phyloP scores from a whole-genome alignment of 2,797 vertebrate species.

The Arrhamphus sclerolepis region DNA sequence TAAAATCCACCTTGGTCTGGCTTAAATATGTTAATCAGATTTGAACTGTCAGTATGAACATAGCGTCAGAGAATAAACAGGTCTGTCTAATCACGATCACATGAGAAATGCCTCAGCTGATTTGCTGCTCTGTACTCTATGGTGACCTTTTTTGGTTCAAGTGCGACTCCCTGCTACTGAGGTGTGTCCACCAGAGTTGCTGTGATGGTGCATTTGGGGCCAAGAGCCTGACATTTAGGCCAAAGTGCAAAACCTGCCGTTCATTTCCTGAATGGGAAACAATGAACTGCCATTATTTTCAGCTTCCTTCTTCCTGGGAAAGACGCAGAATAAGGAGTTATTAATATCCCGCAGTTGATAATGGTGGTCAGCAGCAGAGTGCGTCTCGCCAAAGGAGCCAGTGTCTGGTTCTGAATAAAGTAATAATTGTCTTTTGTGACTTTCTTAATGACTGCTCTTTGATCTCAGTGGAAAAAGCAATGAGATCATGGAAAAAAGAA shows the following conservation, averaged over 20 bases:
- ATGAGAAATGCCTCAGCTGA: too few relatives aligned
- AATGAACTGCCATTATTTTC: constrained; percentile 68
- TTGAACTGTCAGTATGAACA: neutral
- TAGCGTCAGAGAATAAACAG: neutral
- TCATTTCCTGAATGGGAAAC: constrained; percentile 73
- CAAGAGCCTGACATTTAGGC: constrained; percentile 31
- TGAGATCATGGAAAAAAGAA: constrained; percentile 66
- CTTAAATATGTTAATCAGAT: too few relatives aligned
- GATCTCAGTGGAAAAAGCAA: constrained; percentile 63
- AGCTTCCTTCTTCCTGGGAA: constrained; percentile 69
- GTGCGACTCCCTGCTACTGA: constrained; percentile 46
- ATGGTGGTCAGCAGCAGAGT: constrained; percentile 33
- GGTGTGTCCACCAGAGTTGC: constrained; percentile 47
- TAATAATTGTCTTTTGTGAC: constrained; percentile 45
- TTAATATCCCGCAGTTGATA: constrained; percentile 67
- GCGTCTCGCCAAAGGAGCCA: constrained; percentile 15
- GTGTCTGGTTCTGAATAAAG: constrained; percentile 33
- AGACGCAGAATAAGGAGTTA: constrained; percentile 64
- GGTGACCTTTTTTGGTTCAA: constrained; percentile 38
- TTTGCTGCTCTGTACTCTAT: constrained; percentile 9
- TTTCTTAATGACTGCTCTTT: constrained; percentile 46
- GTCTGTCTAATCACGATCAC: too few relatives aligned
- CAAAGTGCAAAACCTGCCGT: constrained; percentile 30
- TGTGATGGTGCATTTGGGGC: constrained; percentile 9
- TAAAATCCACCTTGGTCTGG: too few relatives aligned